Evolutionary conservation across 2,797 vertebrate species (phyloP), one percentile per base, ranked within the genome.

Genomic region (Tenualosa thibaudeaui): DNA sequence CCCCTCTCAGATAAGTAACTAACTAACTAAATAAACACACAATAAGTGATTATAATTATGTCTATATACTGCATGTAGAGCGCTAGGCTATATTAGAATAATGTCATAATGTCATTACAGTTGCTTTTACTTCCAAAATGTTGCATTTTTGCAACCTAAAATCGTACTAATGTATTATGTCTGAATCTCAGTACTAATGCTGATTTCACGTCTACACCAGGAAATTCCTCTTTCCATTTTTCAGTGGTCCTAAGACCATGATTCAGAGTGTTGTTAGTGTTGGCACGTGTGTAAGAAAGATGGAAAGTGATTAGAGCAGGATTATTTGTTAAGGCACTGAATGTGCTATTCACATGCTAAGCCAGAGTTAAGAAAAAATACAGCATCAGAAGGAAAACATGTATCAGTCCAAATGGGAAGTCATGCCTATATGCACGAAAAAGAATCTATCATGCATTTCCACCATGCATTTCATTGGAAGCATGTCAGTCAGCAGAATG

Each of bases 391-490:
- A 89, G 90, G 88, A 87, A 90, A 92, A 89, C 87, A 56, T 88
- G 88, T 85, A 87, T 92, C 91, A 89, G 89, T 93, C 86, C 82
- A 85, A 82, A 65, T 89, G 81, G 84, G 81, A 71, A 83, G 85
- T 86, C 90, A 91, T 91, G 89, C 89, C 84, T 88, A 43, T 51
- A 51, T 85, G 81, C 81, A 82, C 84, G 49, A 84, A 78, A 86
- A 86, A 82, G 10, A 88, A 86, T 86, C 87, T 91, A 87, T 89
- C 86, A 88, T 78, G 71, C 71, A 78, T 22, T 78, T 46, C 85
- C 86, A 86, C 90, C 92, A 93, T 94, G 92, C 93, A 92, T 89
- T 86, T 90, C 84, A 62, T 81, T 78, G 89, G 87, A 91, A 87
- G 24, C 90, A 92, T 88, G 91, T 91, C 71, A 8, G 71, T 78